Percentiles rank a stretch among this genome's conserved stretches.
phyloP scores from a whole-genome alignment of 1,140 invertebrate genomes.

The Megalopta genalis region DNA sequence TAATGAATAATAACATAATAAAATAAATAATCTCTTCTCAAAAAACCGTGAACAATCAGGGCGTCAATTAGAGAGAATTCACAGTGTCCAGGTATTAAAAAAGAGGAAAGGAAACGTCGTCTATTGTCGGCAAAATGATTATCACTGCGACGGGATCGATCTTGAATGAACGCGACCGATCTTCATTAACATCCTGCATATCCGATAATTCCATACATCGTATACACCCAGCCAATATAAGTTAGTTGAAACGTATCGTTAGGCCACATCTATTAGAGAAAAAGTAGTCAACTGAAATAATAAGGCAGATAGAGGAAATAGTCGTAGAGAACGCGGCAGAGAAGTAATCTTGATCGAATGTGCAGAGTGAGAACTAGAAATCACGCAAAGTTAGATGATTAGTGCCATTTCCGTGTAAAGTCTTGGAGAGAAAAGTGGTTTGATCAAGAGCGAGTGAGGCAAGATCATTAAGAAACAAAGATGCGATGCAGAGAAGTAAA shows the following conservation, averaged over 20 bases:
- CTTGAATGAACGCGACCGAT: not conserved
- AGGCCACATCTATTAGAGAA: slow-evolving; percentile 59
- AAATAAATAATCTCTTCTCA: too few relatives aligned
- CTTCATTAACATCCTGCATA: slow-evolving; percentile 40
- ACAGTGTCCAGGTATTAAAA: too few relatives aligned
- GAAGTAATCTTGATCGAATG: slow-evolving; percentile 65
- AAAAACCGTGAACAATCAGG: too few relatives aligned
- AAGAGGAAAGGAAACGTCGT: not conserved
- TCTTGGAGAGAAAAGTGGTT: slow-evolving; percentile 59
- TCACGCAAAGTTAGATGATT: slow-evolving; percentile 65
- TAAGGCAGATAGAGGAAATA: slow-evolving; percentile 67
- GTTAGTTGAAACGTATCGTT: slow-evolving; percentile 44
- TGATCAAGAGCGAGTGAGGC: slow-evolving; percentile 54
- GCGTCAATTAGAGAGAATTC: too few relatives aligned
- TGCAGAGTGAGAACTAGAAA: slow-evolving; percentile 70
- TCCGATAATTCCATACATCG: slow-evolving; percentile 36
- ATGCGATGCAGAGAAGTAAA: slow-evolving; percentile 55
- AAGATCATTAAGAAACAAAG: slow-evolving; percentile 56
- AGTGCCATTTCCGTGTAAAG: slow-evolving; percentile 66
- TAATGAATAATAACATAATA: too few relatives aligned
- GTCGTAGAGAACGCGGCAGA: slow-evolving; percentile 63
- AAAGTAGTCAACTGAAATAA: slow-evolving; percentile 73
- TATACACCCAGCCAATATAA: slow-evolving; percentile 51
- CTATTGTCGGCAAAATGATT: not conserved
- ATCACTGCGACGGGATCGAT: not conserved